Base-by-base conservation (phyloP, 2,888 invertebrate species). In the Empis livida region DNA sequence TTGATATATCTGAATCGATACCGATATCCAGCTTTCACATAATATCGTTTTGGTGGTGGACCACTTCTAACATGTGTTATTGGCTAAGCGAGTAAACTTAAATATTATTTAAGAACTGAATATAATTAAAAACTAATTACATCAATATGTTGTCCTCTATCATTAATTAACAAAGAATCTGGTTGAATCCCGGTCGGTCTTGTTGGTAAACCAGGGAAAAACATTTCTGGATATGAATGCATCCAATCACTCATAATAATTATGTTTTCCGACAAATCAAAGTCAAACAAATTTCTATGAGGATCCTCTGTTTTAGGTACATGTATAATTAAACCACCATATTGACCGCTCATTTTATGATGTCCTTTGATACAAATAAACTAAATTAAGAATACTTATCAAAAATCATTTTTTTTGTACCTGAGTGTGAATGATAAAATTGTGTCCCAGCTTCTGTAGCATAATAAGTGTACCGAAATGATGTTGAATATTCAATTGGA, bases 231-330 rank as follows among this genome's bases (percentile, higher is more conserved):
- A 11, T 80, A 64, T 51, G 75, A 72, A 55, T 82, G 80, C 53
- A 82, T 77, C 90, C 91, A 92, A 61, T 91, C 91, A 2, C 81
- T 75, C 10, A 89, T 72, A 17, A 78, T 65, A 58, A 91, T 76
- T 3, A 78, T 73, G 67, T 90, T 87, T 43, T 81, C 78, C 3
- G 67, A 64, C 27, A 72, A 71, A 61, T 91, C 91, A 56, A 75
- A 75, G 59, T 91, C 89, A 65, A 87, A 91, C 2, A 80, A 63
- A 5, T 70, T 61, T 0, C 68, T 65, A 54, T 82, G 79, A 0
- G 75, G 73, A 49, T 84, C 77, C 9, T 71, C 64, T 0, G 75
- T 73, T 45, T 73, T 72, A 0, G 83, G 78, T 44, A 76, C 74
- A 27, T 83, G 75, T 6, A 90, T 78, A 46, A 89, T 77, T 46